These are phyloP conservation scores for Nebria salina DNA, from an alignment of 2,888 invertebrate species.

Conservation along the genomic window DNA sequence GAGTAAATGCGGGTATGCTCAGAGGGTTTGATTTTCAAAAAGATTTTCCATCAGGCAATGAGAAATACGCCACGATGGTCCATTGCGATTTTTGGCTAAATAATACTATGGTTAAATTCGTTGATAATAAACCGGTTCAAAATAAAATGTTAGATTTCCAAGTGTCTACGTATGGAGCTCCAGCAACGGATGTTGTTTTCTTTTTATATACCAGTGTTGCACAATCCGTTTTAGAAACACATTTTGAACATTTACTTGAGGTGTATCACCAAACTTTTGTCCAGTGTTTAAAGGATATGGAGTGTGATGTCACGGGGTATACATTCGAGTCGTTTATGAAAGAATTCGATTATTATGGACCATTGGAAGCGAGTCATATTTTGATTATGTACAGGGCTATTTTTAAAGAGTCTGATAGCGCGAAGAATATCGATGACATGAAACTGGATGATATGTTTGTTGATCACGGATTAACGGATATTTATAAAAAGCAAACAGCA, in stretches of 20 bases:
- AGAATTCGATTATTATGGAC: constrained; percentile 59
- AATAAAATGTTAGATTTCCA: constrained; percentile 69
- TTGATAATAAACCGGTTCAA: constrained; percentile 49
- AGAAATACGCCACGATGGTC: constrained; percentile 65
- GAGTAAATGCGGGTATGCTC: constrained; percentile 44
- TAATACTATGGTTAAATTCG: constrained; percentile 66
- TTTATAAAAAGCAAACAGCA: constrained; percentile 50
- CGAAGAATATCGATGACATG: constrained; percentile 58
- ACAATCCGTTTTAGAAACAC: constrained; percentile 56
- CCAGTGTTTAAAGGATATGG: constrained; percentile 55
- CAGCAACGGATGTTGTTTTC: constrained; percentile 66
- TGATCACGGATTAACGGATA: constrained; percentile 42
- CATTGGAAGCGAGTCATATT: constrained; percentile 60
- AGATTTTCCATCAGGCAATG: constrained; percentile 54
- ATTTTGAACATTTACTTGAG: constrained; percentile 62
- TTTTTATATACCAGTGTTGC: constrained; percentile 65
- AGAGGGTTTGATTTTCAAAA: constrained; percentile 45
- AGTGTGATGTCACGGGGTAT: constrained; percentile 55
- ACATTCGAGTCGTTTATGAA: constrained; percentile 57
- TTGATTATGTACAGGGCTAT: constrained; percentile 61
- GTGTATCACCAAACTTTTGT: constrained; percentile 64
- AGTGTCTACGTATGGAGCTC: constrained; percentile 63
- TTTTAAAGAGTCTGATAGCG: constrained; percentile 55
- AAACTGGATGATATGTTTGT: constrained; percentile 50
- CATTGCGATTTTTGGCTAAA: constrained; percentile 70